Evolutionary conservation across 2,113 vertebrate genomes (phyloP).

Genomic region (Cromileptes altivelis): DNA sequence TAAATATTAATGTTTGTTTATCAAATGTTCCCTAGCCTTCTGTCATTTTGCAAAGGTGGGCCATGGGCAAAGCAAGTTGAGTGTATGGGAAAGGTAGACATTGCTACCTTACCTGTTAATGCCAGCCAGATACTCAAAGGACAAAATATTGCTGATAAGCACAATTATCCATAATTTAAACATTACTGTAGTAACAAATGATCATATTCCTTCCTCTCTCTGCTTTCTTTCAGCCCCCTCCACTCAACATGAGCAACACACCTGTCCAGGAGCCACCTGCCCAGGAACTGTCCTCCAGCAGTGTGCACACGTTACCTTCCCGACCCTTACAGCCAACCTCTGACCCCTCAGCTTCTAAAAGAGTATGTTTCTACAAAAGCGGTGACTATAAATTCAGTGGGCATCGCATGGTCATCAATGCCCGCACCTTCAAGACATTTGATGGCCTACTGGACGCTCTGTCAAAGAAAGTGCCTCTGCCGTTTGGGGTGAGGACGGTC

Average conservation of each 20-base stretch:
- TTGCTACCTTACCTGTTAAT: not conserved
- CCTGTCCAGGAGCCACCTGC: constrained; percentile 80
- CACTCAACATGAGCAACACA: constrained; percentile 72
- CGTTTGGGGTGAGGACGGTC: constrained; percentile 97
- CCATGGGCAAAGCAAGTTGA: too few relatives aligned
- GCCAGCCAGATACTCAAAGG: not conserved
- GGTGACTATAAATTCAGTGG: constrained; percentile 93
- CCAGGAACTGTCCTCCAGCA: constrained; percentile 81
- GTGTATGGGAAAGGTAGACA: too few relatives aligned
- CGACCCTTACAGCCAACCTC: constrained; percentile 74
- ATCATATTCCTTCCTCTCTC: not conserved
- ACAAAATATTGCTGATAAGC: too few relatives aligned
- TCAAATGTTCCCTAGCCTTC: too few relatives aligned
- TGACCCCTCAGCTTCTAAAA: constrained; percentile 88
- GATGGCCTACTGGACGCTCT: constrained; percentile 93
- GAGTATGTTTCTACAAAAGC: constrained; percentile 96
- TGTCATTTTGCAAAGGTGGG: too few relatives aligned
- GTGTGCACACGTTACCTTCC: constrained; percentile 77
- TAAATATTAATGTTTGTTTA: too few relatives aligned
- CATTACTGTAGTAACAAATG: not conserved
- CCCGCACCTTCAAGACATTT: constrained; percentile 93
- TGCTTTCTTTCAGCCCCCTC: constrained; percentile 36
- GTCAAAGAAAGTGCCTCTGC: constrained; percentile 93
- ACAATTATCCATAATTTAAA: not conserved
- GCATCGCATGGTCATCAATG: constrained; percentile 92